Conservation (phyloP, 2,888 invertebrate species). For the Andrena camellia region DNA sequence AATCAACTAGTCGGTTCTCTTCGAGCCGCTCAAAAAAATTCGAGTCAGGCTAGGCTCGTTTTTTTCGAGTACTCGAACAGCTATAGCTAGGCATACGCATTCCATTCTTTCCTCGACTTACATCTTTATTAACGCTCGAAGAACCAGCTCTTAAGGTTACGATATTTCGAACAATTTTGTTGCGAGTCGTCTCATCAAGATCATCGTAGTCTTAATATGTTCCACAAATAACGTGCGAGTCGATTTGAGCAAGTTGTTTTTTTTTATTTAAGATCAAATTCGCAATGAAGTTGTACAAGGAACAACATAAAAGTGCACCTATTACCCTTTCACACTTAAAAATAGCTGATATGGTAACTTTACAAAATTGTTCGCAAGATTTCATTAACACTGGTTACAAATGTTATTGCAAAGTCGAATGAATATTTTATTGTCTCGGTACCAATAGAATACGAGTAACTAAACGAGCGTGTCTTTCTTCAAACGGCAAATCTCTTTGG, state of each 20-base stretch:
- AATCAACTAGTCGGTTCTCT: too few relatives aligned
- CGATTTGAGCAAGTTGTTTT: background rate
- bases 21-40: too few relatives aligned
- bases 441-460: background rate
- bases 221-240: constrained; percentile 1
- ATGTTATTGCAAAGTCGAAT: background rate
- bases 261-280: background rate
- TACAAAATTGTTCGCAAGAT: background rate
- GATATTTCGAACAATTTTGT: constrained; percentile 4
- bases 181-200: background rate
- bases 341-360: background rate
- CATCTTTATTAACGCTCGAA: background rate
- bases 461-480: background rate
- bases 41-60: too few relatives aligned
- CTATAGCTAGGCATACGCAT: too few relatives aligned
- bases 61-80: too few relatives aligned
- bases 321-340: background rate
- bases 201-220: background rate
- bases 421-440: background rate
- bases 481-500: constrained; percentile 23
- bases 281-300: background rate
- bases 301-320: background rate
- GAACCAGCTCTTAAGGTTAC: background rate
- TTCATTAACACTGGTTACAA: background rate
- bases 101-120: background rate